Evolutionary conservation across 2,797 vertebrate species (phyloP), one percentile per base, ranked within the genome.

Genomic region (Siniperca undulata): DNA sequence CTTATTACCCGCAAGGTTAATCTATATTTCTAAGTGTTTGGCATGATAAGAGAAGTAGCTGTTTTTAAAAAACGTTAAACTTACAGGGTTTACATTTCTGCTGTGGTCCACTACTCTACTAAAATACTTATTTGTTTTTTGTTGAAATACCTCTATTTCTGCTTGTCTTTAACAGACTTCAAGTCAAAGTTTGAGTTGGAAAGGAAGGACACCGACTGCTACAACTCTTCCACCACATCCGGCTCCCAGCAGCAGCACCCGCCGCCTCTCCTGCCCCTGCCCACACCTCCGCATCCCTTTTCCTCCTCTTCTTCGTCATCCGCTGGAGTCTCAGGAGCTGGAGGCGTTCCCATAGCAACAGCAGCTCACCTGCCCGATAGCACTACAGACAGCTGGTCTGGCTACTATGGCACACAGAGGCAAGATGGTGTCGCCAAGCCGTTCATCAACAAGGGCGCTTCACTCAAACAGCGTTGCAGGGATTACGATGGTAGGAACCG

Each of bases 311-410:
- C 97, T 50, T 95, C 97, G 27, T 95, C 97, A 19, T 95, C 96
- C 19, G 94, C 96, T 12, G 95, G 96, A 78, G 92, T 97, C 92
- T 94, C 97, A 24, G 90, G 79, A 73, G 60, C 74, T 3, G 97
- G 95, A 77, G 96, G 97, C 19, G 97, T 97, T 72, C 96, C 97
- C 67, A 92, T 97, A 74, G 95, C 96, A 19, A 97, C 97, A 76
- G 95, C 95, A 65, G 97, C 97, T 7, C 99, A 98, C 95, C 97
- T 98, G 86, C 97, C 98, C 1, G 98, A 99, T 87, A 98, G 96
- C 95, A 99, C 98, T 65, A 98, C 97, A 1, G 99, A 99, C 95
- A 99, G 97, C 95, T 99, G 98, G 98, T 98, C 98, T 30, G 96
- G 96, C 94, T 99, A 94, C 96, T 99, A 96, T 60, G 95, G 95